A percentile compares a stretch with the other conserved stretches of the same genome.
phyloP scores from a whole-genome alignment of 1,140 invertebrate genomes.

The Planococcus citri region DNA sequence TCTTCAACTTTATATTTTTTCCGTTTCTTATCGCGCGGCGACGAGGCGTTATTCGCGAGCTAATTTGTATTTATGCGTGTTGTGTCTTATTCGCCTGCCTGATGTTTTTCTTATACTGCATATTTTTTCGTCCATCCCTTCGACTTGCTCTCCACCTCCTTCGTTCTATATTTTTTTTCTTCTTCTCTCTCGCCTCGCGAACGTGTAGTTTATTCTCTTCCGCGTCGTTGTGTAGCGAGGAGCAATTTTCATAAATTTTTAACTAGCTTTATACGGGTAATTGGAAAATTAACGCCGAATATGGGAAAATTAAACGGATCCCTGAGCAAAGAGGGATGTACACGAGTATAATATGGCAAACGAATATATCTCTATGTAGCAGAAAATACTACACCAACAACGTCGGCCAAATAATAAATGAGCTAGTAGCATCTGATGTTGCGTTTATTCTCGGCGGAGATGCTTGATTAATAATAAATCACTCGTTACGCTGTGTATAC shows the following conservation, averaged over 20 bases:
- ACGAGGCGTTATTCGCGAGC: background rate
- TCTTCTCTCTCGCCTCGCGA: too few species aligned
- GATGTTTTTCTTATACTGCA: background rate
- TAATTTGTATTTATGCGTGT: slow-evolving; percentile 21
- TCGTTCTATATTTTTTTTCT: too few species aligned
- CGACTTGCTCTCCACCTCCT: too few species aligned
- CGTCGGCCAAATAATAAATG: slow-evolving; percentile 2
- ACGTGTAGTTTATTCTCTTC: too few species aligned
- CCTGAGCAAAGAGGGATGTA: background rate
- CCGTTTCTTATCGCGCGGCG: background rate
- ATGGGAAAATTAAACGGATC: background rate
- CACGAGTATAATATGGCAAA: background rate
- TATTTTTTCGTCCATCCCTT: background rate
- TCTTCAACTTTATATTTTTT: slow-evolving; percentile 12
- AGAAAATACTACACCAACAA: background rate
- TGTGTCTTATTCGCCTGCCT: background rate
- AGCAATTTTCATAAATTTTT: slow-evolving; percentile 12
- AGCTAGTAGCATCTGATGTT: background rate
- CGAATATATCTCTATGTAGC: too few species aligned
- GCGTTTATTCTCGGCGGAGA: background rate
- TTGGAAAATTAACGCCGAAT: background rate
- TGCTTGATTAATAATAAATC: slow-evolving; percentile 11
- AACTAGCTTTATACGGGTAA: background rate
- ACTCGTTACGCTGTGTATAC: background rate
- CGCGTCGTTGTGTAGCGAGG: background rate